Conservation (phyloP, 30 jellyfish, hydroid and myxozoan genomes). For the Cassiopea xamachana region DNA sequence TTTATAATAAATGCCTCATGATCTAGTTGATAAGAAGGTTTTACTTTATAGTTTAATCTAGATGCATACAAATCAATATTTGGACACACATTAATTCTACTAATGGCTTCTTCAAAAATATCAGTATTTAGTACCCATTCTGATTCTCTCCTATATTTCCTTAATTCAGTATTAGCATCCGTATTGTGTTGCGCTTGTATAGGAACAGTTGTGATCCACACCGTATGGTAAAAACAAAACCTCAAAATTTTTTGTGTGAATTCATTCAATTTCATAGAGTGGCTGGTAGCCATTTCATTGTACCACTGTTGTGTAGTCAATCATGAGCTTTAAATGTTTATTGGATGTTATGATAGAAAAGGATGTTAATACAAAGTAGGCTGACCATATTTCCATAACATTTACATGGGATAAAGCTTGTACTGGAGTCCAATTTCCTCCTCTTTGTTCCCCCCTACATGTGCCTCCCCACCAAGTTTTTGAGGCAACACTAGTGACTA, state of each 20-base stretch:
- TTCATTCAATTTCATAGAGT: conserved; percentile 13
- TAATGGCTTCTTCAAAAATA: conserved; percentile 10
- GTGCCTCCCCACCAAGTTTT: conserved; percentile 61
- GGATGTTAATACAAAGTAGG: conserved; percentile 7
- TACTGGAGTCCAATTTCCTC: conserved; percentile 68
- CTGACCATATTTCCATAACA: neutral
- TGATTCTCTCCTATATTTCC: neutral
- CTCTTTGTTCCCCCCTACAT: conserved; percentile 7
- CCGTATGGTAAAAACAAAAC: conserved; percentile 32
- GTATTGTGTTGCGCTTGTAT: conserved; percentile 53
- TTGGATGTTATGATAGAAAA: neutral
- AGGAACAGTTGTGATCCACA: conserved; percentile 64
- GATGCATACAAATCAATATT: conserved; percentile 35
- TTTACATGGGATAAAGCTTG: conserved; percentile 51
- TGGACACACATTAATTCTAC: conserved; percentile 14
- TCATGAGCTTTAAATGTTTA: conserved; percentile 63
- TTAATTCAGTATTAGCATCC: conserved; percentile 40
- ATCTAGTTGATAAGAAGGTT: conserved; percentile 38
- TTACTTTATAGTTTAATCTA: conserved; percentile 2
- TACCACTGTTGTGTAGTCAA: conserved; percentile 74
- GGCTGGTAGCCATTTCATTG: conserved; percentile 66
- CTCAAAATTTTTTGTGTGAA: conserved; percentile 31
- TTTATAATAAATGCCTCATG: conserved; percentile 40
- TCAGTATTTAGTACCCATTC: conserved; percentile 63
- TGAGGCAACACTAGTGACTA: conserved; percentile 72